These are phyloP conservation scores for Megalops atlanticus DNA, from an alignment of 2,113 vertebrate species.

Conservation along the genomic window DNA sequence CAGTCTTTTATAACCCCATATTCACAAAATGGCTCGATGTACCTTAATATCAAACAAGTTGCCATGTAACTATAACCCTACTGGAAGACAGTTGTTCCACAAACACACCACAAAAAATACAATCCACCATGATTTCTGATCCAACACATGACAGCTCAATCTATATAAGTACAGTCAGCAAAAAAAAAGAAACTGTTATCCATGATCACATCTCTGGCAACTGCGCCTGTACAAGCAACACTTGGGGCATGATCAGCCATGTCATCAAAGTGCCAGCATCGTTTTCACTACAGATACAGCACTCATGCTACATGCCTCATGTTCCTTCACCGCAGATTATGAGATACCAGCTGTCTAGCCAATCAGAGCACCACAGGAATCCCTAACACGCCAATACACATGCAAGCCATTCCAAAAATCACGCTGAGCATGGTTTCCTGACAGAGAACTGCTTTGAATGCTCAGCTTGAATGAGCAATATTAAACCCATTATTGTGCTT, in stretches of 20 bases:
- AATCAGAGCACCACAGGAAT: slow-evolving; percentile 1
- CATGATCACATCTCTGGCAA: background rate
- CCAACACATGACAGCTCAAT: background rate
- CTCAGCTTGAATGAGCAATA: background rate
- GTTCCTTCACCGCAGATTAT: background rate
- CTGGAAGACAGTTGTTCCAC: background rate
- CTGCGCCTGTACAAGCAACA: background rate
- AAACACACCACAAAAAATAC: background rate
- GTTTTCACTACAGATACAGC: background rate
- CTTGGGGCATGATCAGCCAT: slow-evolving; percentile 14
- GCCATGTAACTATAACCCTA: too few species aligned
- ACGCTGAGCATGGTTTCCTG: background rate
- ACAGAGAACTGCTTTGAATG: background rate
- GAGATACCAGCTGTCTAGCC: background rate
- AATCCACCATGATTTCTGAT: background rate
- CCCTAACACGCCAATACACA: background rate
- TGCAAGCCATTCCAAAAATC: background rate
- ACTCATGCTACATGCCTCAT: background rate
- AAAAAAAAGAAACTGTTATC: background rate
- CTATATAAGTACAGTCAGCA: background rate
- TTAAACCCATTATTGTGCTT: background rate
- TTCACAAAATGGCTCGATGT: background rate
- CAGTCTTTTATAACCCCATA: background rate
- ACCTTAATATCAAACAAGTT: background rate
- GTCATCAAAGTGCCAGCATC: slow-evolving; percentile 26